A percentile compares a stretch with the other conserved stretches of the same genome.
Conservation (phyloP, 2,888 invertebrate species). For the Prionchulus punctatus region DNA sequence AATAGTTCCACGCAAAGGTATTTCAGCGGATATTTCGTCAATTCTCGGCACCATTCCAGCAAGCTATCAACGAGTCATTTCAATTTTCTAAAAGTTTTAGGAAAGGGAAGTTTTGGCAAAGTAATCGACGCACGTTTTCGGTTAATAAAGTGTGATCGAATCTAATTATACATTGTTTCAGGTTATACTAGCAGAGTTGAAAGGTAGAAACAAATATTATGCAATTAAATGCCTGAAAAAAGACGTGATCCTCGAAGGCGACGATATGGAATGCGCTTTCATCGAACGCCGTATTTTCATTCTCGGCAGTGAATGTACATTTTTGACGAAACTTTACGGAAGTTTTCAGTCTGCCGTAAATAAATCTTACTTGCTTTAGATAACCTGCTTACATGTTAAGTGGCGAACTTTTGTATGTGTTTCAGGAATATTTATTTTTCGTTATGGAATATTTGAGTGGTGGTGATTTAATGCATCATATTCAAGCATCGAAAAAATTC, state of each 20-base stretch:
- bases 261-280: slow-evolving; percentile 94
- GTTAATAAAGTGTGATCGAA: too few relatives aligned
- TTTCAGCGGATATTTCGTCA: neutral
- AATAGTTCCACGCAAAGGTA: too few relatives aligned
- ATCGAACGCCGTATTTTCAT: slow-evolving; percentile 92
- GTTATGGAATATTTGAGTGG: slow-evolving; percentile 99
- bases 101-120: slow-evolving; percentile 98
- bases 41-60: neutral
- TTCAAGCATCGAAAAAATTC: slow-evolving; percentile 76
- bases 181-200: slow-evolving; percentile 85
- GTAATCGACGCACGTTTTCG: slow-evolving; percentile 46
- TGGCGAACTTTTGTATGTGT: neutral
- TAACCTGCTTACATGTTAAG: neutral
- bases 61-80: slow-evolving; percentile 86
- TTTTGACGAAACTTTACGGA: slow-evolving; percentile 88
- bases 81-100: slow-evolving; percentile 85
- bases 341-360: slow-evolving; percentile 94
- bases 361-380: neutral
- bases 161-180: too few relatives aligned
- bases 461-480: slow-evolving; percentile 98
- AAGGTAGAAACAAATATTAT: slow-evolving; percentile 76
- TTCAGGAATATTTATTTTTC: slow-evolving; percentile 88
- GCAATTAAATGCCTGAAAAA: slow-evolving; percentile 87
- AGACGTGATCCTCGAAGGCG: slow-evolving; percentile 92
- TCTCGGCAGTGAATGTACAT: slow-evolving; percentile 86